A percentile compares a stretch with the other conserved stretches of the same genome.
Evolutionary conservation across 2,888 invertebrate genomes (phyloP).

Genomic region (Dusona sp.): DNA sequence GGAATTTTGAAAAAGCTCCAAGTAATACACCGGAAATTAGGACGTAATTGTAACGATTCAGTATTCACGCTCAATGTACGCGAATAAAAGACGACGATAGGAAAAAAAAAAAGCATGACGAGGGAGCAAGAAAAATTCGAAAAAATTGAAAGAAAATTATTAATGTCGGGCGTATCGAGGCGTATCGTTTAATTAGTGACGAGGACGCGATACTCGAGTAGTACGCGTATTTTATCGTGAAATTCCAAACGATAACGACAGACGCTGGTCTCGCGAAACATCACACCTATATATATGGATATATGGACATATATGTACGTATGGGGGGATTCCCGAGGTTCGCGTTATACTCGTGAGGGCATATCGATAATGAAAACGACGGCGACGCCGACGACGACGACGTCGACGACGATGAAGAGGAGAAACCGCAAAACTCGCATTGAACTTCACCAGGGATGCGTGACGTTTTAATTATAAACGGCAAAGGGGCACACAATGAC

Average conservation of each 20-base stretch:
- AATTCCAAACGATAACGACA: conserved; percentile 63
- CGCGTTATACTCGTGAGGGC: conserved; percentile 49
- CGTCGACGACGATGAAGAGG: conserved; percentile 42
- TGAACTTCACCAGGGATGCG: conserved; percentile 67
- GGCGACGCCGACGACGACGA: conserved; percentile 58
- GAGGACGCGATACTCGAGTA: conserved; percentile 49
- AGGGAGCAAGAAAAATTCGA: conserved; percentile 1
- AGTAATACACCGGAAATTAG: conserved; percentile 21
- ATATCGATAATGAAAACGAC: conserved; percentile 69
- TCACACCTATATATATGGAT: neutral
- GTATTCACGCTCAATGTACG: neutral
- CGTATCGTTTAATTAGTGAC: conserved; percentile 67
- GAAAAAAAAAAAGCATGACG: conserved; percentile 15
- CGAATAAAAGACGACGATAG: neutral
- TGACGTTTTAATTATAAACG: conserved; percentile 70
- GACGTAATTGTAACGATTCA: conserved; percentile 20
- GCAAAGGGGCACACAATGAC: conserved; percentile 67
- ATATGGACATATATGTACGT: neutral
- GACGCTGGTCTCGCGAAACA: conserved; percentile 25
- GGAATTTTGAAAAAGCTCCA: conserved; percentile 18
- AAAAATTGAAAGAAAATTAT: conserved; percentile 64
- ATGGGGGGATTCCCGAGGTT: conserved; percentile 19
- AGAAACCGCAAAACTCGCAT: conserved; percentile 66
- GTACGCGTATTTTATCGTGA: conserved; percentile 48
- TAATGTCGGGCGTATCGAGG: conserved; percentile 62